Conservation (phyloP, 1,140 invertebrate genomes). For the Drosophila tsacasi region DNA sequence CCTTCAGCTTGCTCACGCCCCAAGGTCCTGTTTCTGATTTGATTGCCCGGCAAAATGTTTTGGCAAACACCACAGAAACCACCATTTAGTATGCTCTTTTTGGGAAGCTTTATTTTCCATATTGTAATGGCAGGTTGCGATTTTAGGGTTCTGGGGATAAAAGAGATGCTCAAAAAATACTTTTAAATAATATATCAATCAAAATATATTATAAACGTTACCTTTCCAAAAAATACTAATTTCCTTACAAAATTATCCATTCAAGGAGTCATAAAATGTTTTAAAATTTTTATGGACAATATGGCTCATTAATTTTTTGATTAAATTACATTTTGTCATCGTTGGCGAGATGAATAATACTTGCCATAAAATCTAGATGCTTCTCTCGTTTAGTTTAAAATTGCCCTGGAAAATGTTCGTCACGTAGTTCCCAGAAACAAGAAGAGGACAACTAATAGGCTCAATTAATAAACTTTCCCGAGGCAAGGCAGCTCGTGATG, state of each 20-base stretch:
- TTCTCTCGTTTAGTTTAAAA: slow-evolving; percentile 22
- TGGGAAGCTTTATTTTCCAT: slow-evolving; percentile 1
- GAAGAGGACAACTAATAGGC: slow-evolving; percentile 54
- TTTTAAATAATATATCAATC: background rate
- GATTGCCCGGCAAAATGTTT: slow-evolving; percentile 67
- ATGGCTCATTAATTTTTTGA: slow-evolving; percentile 8
- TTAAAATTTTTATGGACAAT: slow-evolving; percentile 4
- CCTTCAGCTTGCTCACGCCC: slow-evolving; percentile 22
- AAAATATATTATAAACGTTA: background rate
- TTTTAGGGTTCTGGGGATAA: background rate
- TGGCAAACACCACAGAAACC: slow-evolving; percentile 37
- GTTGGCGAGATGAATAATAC: background rate
- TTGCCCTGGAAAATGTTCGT: slow-evolving; percentile 48
- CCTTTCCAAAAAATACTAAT: no score
- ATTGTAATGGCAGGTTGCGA: background rate
- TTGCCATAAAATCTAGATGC: slow-evolving; percentile 3
- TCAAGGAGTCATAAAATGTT: background rate
- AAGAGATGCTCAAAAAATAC: background rate
- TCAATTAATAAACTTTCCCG: slow-evolving; percentile 57
- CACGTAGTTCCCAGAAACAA: slow-evolving; percentile 40
- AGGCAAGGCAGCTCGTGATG: slow-evolving; percentile 4
- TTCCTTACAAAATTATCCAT: background rate
- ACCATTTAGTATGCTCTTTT: slow-evolving; percentile 34
- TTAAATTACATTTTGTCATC: slow-evolving; percentile 23
- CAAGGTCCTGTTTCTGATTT: slow-evolving; percentile 61